Evolutionary conservation across 2,888 invertebrate genomes (phyloP).

Genomic region (Ectemnius cavifrons): DNA sequence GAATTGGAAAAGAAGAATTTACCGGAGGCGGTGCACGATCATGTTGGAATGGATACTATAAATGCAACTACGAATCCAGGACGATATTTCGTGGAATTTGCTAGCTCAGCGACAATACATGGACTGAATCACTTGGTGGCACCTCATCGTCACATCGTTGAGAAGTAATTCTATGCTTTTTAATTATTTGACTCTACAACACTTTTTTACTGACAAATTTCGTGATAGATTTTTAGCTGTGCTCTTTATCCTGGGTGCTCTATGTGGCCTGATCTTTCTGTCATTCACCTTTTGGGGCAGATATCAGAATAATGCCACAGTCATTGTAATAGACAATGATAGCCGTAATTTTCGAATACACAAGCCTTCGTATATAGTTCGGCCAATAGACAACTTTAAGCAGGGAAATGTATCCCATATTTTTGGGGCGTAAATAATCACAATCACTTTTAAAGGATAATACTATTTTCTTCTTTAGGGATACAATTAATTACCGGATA

Average conservation of each 20-base stretch:
- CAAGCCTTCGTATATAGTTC: conserved; percentile 85
- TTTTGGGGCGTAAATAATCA: conserved; percentile 29
- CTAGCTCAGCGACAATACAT: conserved; percentile 61
- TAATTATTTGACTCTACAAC: neutral
- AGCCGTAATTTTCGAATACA: conserved; percentile 80
- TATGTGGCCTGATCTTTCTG: conserved; percentile 51
- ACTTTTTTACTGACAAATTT: neutral
- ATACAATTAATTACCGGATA: neutral
- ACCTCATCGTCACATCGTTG: conserved; percentile 63
- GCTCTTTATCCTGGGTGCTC: conserved; percentile 55
- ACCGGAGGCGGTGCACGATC: conserved; percentile 26
- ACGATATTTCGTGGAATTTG: conserved; percentile 63
- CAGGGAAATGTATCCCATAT: conserved; percentile 14
- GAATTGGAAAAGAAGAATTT: conserved; percentile 6
- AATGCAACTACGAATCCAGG: conserved; percentile 48
- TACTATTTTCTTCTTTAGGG: neutral
- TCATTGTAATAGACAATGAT: conserved; percentile 57
- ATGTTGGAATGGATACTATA: conserved; percentile 62
- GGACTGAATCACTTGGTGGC: conserved; percentile 68
- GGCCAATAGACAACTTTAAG: conserved; percentile 79
- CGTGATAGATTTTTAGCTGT: conserved; percentile 51
- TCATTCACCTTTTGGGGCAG: conserved; percentile 63
- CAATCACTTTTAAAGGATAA: neutral
- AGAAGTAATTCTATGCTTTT: conserved; percentile 50
- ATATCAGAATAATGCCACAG: conserved; percentile 58